These are phyloP conservation scores for Diabrotica undecimpunctata DNA, from an alignment of 1,140 invertebrate species.

Conservation along the genomic window DNA sequence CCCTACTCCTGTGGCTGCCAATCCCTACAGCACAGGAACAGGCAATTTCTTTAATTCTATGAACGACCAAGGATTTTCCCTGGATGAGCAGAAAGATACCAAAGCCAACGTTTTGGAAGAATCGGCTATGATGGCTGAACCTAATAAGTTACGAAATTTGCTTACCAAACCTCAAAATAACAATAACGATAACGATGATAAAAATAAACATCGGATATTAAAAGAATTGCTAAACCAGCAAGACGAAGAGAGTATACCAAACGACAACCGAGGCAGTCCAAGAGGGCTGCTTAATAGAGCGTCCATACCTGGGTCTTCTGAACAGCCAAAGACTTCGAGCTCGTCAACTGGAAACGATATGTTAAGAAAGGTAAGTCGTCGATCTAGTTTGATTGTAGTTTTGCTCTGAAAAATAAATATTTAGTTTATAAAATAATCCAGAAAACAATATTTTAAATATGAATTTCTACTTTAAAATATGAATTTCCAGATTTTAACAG, in stretches of 20 bases:
- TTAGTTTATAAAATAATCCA: too few relatives aligned
- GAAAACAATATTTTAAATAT: too few relatives aligned
- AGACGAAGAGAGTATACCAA: constrained; percentile 64
- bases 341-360: constrained; percentile 60
- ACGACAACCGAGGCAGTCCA: constrained; percentile 45
- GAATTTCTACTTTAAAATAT: too few relatives aligned
- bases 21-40: constrained; percentile 55
- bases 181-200: constrained; percentile 54
- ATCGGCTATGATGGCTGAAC: constrained; percentile 31
- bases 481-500: too few relatives aligned
- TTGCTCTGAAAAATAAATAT: too few relatives aligned
- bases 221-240: constrained; percentile 77
- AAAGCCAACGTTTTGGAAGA: constrained; percentile 44
- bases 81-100: constrained; percentile 44
- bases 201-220: constrained; percentile 60
- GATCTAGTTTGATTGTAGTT: constrained; percentile 32
- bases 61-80: constrained; percentile 45
- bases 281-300: constrained; percentile 40
- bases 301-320: constrained; percentile 34
- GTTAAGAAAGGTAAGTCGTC: constrained; percentile 65
- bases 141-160: constrained; percentile 37
- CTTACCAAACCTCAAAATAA: constrained; percentile 45
- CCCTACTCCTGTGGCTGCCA: constrained; percentile 44
- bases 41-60: constrained; percentile 52
- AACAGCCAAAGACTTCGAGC: constrained; percentile 46